phyloP scores from a whole-genome alignment of 2,113 vertebrate genomes.

The Mustela nigripes region DNA sequence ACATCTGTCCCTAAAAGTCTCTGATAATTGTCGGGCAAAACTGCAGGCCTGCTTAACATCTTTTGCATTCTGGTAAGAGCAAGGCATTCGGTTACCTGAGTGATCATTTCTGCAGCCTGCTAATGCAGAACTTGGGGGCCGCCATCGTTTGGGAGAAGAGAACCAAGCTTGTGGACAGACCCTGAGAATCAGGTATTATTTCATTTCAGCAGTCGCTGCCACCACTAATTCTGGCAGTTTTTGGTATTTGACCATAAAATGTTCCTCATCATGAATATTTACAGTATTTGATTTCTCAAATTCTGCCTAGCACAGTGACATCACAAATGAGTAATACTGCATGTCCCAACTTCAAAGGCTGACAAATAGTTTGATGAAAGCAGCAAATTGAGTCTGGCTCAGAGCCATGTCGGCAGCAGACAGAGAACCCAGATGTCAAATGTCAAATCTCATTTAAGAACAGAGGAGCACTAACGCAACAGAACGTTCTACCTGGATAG shows the following conservation, averaged over 20 bases:
- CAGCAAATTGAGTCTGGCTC: constrained; percentile 51
- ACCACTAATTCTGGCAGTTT: background rate
- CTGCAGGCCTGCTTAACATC: background rate
- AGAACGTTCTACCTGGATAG: constrained; percentile 2
- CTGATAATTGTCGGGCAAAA: background rate
- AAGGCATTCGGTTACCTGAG: background rate
- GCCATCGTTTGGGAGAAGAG: accelerated
- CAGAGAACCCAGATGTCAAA: constrained; percentile 66
- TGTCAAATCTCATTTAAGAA: constrained; percentile 63
- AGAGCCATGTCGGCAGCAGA: constrained; percentile 40
- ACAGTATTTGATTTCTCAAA: constrained; percentile 61
- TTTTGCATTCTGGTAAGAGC: background rate
- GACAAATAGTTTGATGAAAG: constrained; percentile 75
- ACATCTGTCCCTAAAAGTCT: background rate
- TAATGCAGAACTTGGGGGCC: too few relatives aligned
- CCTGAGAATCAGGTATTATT: background rate
- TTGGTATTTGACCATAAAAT: constrained; percentile 38
- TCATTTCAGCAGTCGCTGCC: background rate
- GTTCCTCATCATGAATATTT: constrained; percentile 40
- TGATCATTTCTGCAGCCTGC: background rate
- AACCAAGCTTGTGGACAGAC: background rate
- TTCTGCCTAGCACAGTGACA: constrained; percentile 53
- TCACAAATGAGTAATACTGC: constrained; percentile 67
- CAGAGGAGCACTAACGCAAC: background rate
- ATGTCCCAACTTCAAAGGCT: constrained; percentile 65